Base-by-base conservation (phyloP, 2,888 invertebrate genomes). In the Tribolium freemani region DNA sequence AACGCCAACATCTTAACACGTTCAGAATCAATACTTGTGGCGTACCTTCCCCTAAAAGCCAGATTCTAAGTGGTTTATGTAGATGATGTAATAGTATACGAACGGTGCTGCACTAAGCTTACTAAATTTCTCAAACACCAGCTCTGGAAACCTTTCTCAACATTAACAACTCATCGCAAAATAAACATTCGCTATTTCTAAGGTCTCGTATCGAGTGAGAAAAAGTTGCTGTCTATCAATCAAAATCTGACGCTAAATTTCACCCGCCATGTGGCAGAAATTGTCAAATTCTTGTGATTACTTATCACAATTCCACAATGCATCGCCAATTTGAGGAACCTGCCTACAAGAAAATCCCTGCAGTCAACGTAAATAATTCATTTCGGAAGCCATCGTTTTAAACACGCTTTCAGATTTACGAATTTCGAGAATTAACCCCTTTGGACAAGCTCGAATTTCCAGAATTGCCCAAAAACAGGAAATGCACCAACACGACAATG, bases 21-120 rank as follows among this genome's bases (percentile, higher is more conserved):
- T 69, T 46, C 38, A 21, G 60, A 69, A 69, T 69, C 69, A 69
- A 69, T 69, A 69, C 69, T 69, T 69, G 69, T 44, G 69, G 69
- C 69, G 69, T 60, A 69, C 69, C 57, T 67, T 67, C 67, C 68
- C 57, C 68, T 68, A 68, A 69, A 69, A 60, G 60, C 69, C 69
- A 69, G 69, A 69, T 69, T 69, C 69, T 69, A 60, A 69, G 69
- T 69, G 60, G 69, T 69, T 72, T 72, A 72, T 63, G 54, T 69
- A 54, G 71, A 60, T 71, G 67, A 67, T 71, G 71, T 71, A 71
- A 71, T 71, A 58, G 53, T 71, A 60, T 67, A 58, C 60, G 67
- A 56, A 58, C 60, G 67, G 48, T 64, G 64, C 57, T 45, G 51
- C 71, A 64, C 54, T 67, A 71, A 67, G 67, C 67, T 60, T 71